Evolutionary conservation across 1,140 invertebrate species (phyloP), one percentile per base, ranked within the genome.

Genomic region (Pogonomyrmex barbatus): DNA sequence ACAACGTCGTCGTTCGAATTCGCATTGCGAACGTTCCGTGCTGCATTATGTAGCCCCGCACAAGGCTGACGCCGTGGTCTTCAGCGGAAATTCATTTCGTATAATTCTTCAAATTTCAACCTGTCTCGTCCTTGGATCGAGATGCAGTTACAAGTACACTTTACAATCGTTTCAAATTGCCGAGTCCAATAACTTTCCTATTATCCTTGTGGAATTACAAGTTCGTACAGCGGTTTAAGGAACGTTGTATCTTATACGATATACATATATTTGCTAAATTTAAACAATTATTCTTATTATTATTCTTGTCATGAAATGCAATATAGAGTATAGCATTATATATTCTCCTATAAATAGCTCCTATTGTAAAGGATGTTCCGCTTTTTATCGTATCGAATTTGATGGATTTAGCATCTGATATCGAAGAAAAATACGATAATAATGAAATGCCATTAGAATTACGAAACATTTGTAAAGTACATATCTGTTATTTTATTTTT

Each of bases 91-190:
- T 39, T 65, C 8, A 68, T 54, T 79, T 68, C 10, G 30, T 52
- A 33, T n/a, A 30, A 33, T 68, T 67, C 62, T 79, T 79, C 62
- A 79, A 79, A 68, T 79, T 68, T 79, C 63, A 54, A 68, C 9
- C 5, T 56, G 47, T 68, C 36, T 4, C 50, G 47, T 67, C 36
- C 77, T 52, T 79, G 62, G 6, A 24, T 39, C 24, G 24, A 12
- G 47, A 52, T 0, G 14, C 30, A n/a, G 50, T 78, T 78, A 78
- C 33, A 33, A 50, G 0, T 33, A 17, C 2, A 45, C 24, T 79
- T 79, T 50, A 42, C 30, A 5, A 42, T 2, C n/a, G n/a, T 17
- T 33, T 67, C 39, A 39, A 17, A 17, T 4, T n/a, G 45, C 14
- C 4, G n/a, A 39, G 4, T 63, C 9, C 30, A 36, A 39, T 42